These are phyloP conservation scores for Trachelus stipa DNA, from an alignment of 2,888 invertebrate species.

Conservation along the genomic window DNA sequence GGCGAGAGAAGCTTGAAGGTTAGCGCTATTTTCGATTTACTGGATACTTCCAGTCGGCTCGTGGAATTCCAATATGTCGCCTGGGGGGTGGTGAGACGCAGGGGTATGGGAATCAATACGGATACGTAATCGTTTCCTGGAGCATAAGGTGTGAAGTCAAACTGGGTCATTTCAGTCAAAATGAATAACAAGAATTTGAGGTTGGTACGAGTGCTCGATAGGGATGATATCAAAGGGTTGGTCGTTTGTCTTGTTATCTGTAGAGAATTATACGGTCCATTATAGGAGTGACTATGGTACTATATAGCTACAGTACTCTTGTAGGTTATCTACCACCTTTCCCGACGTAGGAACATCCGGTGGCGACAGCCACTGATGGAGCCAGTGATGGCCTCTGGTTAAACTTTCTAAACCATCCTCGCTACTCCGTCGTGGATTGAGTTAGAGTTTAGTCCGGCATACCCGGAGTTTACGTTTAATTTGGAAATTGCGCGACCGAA, in stretches of 20 bases:
- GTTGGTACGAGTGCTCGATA: background rate
- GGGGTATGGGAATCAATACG: background rate
- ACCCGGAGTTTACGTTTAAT: constrained; percentile 41
- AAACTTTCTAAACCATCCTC: constrained; percentile 45
- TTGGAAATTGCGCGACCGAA: constrained; percentile 36
- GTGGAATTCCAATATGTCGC: background rate
- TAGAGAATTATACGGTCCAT: background rate
- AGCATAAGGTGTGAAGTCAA: background rate
- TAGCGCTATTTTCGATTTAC: background rate
- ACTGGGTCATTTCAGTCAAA: background rate
- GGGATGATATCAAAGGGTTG: background rate
- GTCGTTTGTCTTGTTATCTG: background rate
- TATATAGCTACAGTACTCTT: background rate
- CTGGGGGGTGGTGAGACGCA: background rate
- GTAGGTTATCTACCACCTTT: background rate
- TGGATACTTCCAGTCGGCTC: background rate
- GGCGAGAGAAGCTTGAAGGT: background rate
- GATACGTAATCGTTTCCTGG: background rate
- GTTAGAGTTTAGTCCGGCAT: constrained; percentile 43
- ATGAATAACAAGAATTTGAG: background rate
- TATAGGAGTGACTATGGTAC: background rate
- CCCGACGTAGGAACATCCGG: constrained; percentile 30
- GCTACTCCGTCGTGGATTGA: constrained; percentile 36
- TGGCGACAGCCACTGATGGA: constrained; percentile 44
- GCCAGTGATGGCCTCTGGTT: constrained; percentile 53